Evolutionary conservation across 2,888 invertebrate genomes (phyloP).

Genomic region (Pachliopta kotzebuea): DNA sequence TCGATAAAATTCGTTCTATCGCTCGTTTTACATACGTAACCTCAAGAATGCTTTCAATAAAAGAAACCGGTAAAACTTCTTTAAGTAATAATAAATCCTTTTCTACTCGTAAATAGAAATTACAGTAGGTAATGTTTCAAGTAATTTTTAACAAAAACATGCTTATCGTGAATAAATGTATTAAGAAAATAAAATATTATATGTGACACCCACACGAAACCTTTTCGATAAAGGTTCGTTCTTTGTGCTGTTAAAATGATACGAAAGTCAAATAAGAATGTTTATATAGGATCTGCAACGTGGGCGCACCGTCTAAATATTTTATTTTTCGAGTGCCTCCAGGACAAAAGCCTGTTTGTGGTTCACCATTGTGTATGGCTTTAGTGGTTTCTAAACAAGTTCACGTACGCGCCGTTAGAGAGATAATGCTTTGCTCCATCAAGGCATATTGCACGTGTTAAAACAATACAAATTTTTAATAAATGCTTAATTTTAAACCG

Average conservation of each 20-base stretch:
- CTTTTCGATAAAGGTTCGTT: conserved; percentile 19
- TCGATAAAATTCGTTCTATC: not conserved
- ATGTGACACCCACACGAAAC: conserved; percentile 21
- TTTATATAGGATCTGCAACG: conserved; percentile 45
- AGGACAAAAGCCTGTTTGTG: conserved; percentile 59
- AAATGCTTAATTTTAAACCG: no score
- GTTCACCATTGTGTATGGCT: conserved; percentile 55
- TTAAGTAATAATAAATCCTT: no score
- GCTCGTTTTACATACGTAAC: not conserved
- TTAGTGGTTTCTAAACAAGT: conserved; percentile 61
- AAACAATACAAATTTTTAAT: conserved; percentile 3
- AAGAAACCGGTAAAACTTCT: no score
- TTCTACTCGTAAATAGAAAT: no score
- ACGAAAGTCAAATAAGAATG: conserved; percentile 37
- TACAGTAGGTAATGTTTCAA: no score
- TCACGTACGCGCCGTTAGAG: conserved; percentile 39
- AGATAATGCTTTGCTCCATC: conserved; percentile 35
- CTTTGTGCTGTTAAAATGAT: conserved; percentile 30
- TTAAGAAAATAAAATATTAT: conserved; percentile 4
- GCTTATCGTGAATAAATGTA: not conserved
- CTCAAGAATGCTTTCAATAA: no score
- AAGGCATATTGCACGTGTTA: conserved; percentile 22
- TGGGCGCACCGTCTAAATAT: conserved; percentile 53
- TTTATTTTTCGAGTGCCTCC: conserved; percentile 56
- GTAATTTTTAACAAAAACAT: not conserved